Conservation (phyloP, 2,113 vertebrate genomes). For the Chinchilla lanigera region DNA sequence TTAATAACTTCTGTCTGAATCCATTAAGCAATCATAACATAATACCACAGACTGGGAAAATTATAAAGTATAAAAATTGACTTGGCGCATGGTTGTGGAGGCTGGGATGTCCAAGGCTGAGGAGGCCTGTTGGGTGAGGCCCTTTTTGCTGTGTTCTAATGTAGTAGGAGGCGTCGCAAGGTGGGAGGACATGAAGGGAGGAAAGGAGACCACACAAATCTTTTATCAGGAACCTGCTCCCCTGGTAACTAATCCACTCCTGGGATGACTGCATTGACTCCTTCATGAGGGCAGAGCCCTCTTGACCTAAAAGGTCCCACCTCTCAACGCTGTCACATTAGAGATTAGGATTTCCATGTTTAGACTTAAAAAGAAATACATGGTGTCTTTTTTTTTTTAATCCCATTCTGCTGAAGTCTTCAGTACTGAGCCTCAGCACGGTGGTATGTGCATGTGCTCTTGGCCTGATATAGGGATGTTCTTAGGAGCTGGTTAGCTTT, state of each 20-base stretch:
- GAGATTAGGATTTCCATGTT: background rate
- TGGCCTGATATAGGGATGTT: background rate
- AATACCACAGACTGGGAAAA: background rate
- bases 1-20: background rate
- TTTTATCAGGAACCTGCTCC: background rate
- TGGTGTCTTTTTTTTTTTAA: no score
- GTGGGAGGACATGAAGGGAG: background rate
- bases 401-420: background rate
- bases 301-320: background rate
- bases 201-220: background rate
- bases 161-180: background rate
- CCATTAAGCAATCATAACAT: background rate
- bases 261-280: background rate
- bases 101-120: background rate
- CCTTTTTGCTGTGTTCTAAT: background rate
- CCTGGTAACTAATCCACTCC: background rate
- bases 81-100: background rate
- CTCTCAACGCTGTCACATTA: background rate
- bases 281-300: background rate
- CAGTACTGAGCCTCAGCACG: background rate
- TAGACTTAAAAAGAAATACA: background rate
- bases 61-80: background rate
- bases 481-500: background rate
- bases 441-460: background rate
- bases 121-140: rapidly evolving